These are phyloP conservation scores for Mythimna loreyi DNA, from an alignment of 2,888 invertebrate species.

Conservation along the genomic window DNA sequence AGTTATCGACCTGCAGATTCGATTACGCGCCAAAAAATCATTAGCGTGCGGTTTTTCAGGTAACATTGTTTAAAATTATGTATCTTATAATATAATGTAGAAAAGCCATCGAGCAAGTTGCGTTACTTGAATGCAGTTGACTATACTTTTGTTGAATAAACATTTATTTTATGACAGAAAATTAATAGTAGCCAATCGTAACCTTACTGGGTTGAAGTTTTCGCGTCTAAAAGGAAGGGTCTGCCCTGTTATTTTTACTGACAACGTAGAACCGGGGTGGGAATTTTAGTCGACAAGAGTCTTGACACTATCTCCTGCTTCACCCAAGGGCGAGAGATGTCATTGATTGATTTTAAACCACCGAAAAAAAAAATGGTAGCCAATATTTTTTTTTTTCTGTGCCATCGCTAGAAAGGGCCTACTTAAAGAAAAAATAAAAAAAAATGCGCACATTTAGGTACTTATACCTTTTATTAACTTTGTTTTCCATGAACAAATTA, in stretches of 20 bases:
- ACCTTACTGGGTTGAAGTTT: too few species aligned
- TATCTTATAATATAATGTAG: background rate
- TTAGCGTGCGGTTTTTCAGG: background rate
- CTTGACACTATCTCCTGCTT: too few species aligned
- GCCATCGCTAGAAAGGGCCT: slow-evolving; percentile 2
- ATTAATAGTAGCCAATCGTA: too few species aligned
- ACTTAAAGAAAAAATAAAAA: background rate
- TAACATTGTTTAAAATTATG: background rate
- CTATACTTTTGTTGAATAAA: background rate
- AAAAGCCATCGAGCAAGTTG: background rate
- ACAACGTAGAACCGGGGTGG: too few species aligned
- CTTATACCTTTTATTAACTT: too few species aligned
- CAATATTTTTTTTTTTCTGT: background rate
- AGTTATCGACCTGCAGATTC: slow-evolving; percentile 16
- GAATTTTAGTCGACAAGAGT: too few species aligned
- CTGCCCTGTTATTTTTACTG: too few species aligned
- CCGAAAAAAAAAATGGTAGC: too few species aligned
- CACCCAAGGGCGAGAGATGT: too few species aligned
- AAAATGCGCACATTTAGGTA: too few species aligned
- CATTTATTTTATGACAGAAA: background rate
- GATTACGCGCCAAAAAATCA: slow-evolving; percentile 1
- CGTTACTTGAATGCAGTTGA: background rate
- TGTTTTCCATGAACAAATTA: background rate
- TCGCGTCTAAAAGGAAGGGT: too few species aligned
- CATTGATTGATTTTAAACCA: too few species aligned